Base-by-base conservation (phyloP, 2,113 vertebrate genomes). In the Muscicapa adusta region DNA sequence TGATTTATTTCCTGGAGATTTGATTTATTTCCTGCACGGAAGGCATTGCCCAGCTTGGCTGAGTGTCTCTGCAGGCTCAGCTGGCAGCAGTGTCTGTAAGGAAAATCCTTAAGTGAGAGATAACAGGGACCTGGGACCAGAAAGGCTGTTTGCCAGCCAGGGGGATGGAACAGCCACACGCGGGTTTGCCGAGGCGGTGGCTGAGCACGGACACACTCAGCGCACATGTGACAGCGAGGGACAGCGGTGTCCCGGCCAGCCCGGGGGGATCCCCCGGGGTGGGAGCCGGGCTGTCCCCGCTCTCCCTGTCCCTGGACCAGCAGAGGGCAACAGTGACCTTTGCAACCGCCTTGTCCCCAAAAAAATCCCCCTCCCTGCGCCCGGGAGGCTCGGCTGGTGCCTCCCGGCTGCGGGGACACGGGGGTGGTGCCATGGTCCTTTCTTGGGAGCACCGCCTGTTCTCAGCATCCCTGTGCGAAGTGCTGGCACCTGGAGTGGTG, bases 311-410 rank as follows among this genome's bases (percentile, higher is more conserved):
- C 92, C 77, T 28, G 91, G 67, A 51, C 96, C 96, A 96, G 89
- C 40, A 93, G 97, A 97, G 97, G 97, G 96, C 97, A 95, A 95
- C 94, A 96, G 95, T 97, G 97, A 97, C 88, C 96, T 91, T 88
- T 85, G 57, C 83, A 94, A 75, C 50, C 7, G 3, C 42, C 10
- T 62, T 56, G 61, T 60, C 95, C 95, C 92, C 91, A 63, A 72
- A 95, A 40, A 40, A 57, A 15, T 12, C 85, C 3, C 54, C 76
- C 54, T 82, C 77, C n/a, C 26, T 6, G n/a, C 62, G 0, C 7
- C 18, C 3, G 73, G 54, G 54, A 1, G 26, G 25, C 75, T 53
- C 31, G 45, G 68, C 36, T 2, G 14, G 51, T 4, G 58, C 53
- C 7, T 28, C 66, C 86, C 6, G 0, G 42, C 57, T 34, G 45